Evolutionary conservation across 2,888 invertebrate genomes (phyloP).

Genomic region (Calliscelio sp.): DNA sequence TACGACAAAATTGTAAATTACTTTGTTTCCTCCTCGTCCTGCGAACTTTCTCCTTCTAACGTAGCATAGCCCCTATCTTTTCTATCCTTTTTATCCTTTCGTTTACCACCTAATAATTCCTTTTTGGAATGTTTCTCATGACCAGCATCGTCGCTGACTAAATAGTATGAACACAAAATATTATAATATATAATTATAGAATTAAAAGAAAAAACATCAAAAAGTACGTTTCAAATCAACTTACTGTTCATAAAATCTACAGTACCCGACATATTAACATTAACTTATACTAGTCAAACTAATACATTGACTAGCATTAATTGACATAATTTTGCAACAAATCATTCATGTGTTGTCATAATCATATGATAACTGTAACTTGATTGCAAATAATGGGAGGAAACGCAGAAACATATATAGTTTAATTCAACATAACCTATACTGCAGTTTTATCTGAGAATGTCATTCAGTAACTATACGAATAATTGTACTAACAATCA

Average conservation of each 20-base stretch:
- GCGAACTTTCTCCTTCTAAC: conserved; percentile 96
- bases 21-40: conserved; percentile 95
- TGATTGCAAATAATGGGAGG: conserved; percentile 32
- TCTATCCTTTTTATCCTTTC: conserved; percentile 95
- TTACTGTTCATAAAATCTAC: conserved; percentile 46
- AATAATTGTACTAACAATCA: conserved; percentile 89
- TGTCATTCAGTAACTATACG: not conserved
- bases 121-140: conserved; percentile 93
- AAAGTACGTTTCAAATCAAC: no score
- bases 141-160: conserved; percentile 93
- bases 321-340: conserved; percentile 14
- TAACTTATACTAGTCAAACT: conserved; percentile 2
- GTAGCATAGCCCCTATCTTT: conserved; percentile 97
- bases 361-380: conserved; percentile 6
- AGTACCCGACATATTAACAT: conserved; percentile 38
- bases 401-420: not conserved
- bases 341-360: no score
- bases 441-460: conserved; percentile 3
- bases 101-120: conserved; percentile 91
- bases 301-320: not conserved
- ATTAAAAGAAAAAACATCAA: no score
- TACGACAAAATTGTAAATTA: conserved; percentile 80
- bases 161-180: not conserved
- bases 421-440: conserved; percentile 56
- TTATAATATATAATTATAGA: not conserved